Base-by-base conservation (phyloP, 2,113 vertebrate species). In the Catharus minimus region DNA sequence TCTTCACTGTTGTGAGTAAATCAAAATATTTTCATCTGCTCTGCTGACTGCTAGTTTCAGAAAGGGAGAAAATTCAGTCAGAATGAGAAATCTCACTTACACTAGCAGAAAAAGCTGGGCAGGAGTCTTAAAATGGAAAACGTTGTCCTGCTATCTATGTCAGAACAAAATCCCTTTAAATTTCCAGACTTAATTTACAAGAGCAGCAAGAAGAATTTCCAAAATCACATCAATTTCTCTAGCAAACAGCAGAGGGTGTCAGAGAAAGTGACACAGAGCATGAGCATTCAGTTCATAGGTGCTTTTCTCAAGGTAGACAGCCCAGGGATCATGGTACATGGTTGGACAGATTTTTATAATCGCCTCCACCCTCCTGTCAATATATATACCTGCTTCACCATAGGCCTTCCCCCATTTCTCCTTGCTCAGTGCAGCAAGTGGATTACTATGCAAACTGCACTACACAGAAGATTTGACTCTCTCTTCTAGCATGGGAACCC, bases 401-500 rank as follows among this genome's bases (percentile, higher is more conserved):
- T 15, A 46, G 60, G 4, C 41, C 11, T 0, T 43, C 32, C 66
- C 39, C 49, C 72, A 78, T 93, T 90, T 22, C 7, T 81, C 27
- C 65, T 77, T 50, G 33, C 12, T 72, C 68, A 67, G 82, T 43
- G 36, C 32, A 58, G 44, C 49, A 43, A 13, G 83, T 86, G 82
- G 79, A 88, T 52, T 91, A 84, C 72, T 61, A 95, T 96, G 95
- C 3, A 39, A 49, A 19, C 86, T 68, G 9, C 50, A 73, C 49
- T 32, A 32, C 56, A 38, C 39, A 50, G 95, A 86, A 90, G 77
- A 69, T 19, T 76, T 73, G 6, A 61, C 32, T 38, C 30, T 49
- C n/a, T 75, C 47, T 94, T 86, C 80, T 94, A 95, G 79, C 41
- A 96, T 97, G 95, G 52, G 87, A 41, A 92, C 73, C 2, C 84